Evolutionary conservation across 2,113 vertebrate species (phyloP), one percentile per base, ranked within the genome.

Genomic region (Sturnira hondurensis): DNA sequence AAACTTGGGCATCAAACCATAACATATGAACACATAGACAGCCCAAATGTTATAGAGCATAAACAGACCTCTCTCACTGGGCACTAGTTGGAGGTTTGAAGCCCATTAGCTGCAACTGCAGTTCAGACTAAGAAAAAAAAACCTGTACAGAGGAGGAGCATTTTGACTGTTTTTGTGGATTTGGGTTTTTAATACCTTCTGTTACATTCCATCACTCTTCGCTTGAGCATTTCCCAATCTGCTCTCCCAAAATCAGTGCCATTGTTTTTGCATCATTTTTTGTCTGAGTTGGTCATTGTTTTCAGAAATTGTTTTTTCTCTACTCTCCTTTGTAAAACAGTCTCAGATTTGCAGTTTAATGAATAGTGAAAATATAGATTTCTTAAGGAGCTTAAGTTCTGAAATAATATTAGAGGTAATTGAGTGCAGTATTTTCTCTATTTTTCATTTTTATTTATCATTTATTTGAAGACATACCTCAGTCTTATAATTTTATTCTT

Each of bases 121-220:
- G 73, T 93, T 96, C 78, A 91, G 20, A 70, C 4, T 7, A 94
- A 74, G 63, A 71, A 43, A 68, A 58, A 33, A 70, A 87, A 43
- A 87, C 38, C 41, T 24, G 5, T 56, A 31, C 91, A 52, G 4
- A 97, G 94, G 88, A 90, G 8, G 93, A 68, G 10, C 58, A 20
- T 61, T 95, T 87, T 87, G 31, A 95, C 89, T 95, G 65, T 80
- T 71, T 85, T 5, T 71, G n/a, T 95, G 71, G 7, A 54, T 90
- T 92, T 93, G 15, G 33, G 41, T 76, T 76, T 89, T 85, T 84
- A 80, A 74, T 61, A 70, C 45, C 74, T 58, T 56, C 82, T 90
- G 17, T 61, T 73, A 76, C 67, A 80, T 92, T 90, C 86, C 63
- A 68, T 96, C 28, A 76, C 78, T 80, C 28, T 86, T 77, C 61